Conservation (phyloP, 2,888 invertebrate genomes). For the Cyrtodaria siliqua region DNA sequence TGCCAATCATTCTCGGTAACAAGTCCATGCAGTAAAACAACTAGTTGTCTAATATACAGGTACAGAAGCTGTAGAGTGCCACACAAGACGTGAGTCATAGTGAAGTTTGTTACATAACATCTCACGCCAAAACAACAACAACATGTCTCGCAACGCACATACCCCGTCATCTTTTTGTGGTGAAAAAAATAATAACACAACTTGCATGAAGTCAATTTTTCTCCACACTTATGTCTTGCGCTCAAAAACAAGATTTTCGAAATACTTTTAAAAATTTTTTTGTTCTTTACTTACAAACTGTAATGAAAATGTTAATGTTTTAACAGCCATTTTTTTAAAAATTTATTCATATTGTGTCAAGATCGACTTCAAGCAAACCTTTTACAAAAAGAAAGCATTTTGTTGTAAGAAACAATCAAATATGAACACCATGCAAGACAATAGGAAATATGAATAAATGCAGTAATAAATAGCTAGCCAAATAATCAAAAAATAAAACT, state of each 20-base stretch:
- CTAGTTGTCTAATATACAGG: slow-evolving; percentile 11
- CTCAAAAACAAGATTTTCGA: too few species aligned
- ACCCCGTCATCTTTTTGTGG: too few species aligned
- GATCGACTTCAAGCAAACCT: too few species aligned
- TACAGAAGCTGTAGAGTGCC: slow-evolving; percentile 38
- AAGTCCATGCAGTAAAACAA: slow-evolving; percentile 38
- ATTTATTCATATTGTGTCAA: too few species aligned
- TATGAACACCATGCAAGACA: slow-evolving; percentile 46
- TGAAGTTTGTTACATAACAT: background rate
- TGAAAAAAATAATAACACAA: too few species aligned
- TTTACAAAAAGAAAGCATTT: slow-evolving; percentile 2
- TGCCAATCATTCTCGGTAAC: slow-evolving; percentile 8
- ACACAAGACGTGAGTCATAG: slow-evolving; percentile 9
- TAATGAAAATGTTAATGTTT: too few species aligned
- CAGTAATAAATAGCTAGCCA: slow-evolving; percentile 58
- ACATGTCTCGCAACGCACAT: too few species aligned
- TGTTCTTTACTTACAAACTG: too few species aligned
- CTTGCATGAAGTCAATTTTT: too few species aligned
- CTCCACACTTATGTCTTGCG: too few species aligned
- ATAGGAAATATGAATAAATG: slow-evolving; percentile 18
- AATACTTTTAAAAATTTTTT: too few species aligned
- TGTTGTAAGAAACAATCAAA: slow-evolving; percentile 28
- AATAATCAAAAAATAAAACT: slow-evolving; percentile 28
- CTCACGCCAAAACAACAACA: slow-evolving; percentile 5
- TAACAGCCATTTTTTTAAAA: too few species aligned